A percentile compares a stretch with the other conserved stretches of the same genome.
Evolutionary conservation across 2,113 vertebrate species (phyloP).

Genomic region (Gobius niger): DNA sequence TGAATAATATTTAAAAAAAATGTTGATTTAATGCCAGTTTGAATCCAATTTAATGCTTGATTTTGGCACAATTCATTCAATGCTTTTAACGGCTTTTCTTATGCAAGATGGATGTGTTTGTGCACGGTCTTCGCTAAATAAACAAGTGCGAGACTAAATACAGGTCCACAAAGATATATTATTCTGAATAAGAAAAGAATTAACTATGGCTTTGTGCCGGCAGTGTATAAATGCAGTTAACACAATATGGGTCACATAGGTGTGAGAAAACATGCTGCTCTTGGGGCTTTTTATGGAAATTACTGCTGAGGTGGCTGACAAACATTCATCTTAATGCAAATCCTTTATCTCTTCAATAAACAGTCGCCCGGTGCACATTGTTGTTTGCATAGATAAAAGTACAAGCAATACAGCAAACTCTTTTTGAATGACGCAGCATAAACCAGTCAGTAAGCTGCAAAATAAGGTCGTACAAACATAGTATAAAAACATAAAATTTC

Average conservation of each 20-base stretch:
- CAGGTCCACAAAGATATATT: neutral
- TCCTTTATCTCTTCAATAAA: conserved; percentile 16
- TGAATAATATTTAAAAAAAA: too few relatives aligned
- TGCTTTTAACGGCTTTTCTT: too few relatives aligned
- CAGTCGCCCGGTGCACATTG: neutral
- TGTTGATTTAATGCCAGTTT: too few relatives aligned
- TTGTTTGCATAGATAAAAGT: neutral
- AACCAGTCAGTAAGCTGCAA: neutral
- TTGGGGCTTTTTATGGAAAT: conserved; percentile 5
- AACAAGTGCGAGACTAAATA: neutral
- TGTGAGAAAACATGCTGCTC: neutral
- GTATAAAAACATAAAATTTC: neutral
- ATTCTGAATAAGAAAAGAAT: neutral
- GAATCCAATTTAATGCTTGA: too few relatives aligned
- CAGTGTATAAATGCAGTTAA: neutral
- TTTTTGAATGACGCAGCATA: conserved; percentile 13
- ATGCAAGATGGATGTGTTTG: too few relatives aligned
- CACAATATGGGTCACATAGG: conserved; percentile 6
- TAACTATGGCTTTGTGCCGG: neutral
- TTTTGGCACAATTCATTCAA: too few relatives aligned
- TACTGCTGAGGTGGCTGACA: conserved; percentile 8
- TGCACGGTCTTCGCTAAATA: too few relatives aligned
- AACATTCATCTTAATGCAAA: conserved; percentile 14
- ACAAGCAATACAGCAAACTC: neutral
- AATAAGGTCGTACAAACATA: neutral